Evolutionary conservation across 2,888 invertebrate genomes (phyloP).

Genomic region (Ophion ventricosus): DNA sequence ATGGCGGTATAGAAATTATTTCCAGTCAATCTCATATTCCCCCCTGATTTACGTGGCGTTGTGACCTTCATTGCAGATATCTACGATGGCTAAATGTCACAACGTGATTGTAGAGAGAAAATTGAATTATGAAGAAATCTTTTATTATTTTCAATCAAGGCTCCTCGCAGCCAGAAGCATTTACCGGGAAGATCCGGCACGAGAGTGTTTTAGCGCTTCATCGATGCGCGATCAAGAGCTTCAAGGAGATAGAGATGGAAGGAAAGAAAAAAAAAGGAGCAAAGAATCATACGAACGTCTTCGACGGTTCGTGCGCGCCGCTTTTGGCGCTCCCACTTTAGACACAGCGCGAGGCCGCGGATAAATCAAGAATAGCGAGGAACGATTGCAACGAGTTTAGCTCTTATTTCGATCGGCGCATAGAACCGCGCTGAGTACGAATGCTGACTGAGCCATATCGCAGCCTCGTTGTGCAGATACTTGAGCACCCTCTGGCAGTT

Average conservation of each 20-base stretch:
- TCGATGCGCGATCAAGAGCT: not conserved
- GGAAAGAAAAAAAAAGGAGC: not conserved
- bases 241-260: not conserved
- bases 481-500: conserved; percentile 68
- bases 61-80: no score
- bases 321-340: conserved; percentile 31
- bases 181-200: no score
- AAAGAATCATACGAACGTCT: conserved; percentile 14
- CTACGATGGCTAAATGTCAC: not conserved
- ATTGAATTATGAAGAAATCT: not conserved
- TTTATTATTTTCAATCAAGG: not conserved
- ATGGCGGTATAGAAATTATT: not conserved
- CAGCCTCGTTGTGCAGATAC: conserved; percentile 39
- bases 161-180: no score
- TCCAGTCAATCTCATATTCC: not conserved
- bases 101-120: not conserved
- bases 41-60: not conserved
- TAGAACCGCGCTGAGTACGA: conserved; percentile 65
- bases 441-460: conserved; percentile 72
- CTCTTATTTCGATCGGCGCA: conserved; percentile 66
- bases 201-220: not conserved
- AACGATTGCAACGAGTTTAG: conserved; percentile 65
- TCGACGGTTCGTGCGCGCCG: conserved; percentile 20
- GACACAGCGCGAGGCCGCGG: conserved; percentile 46
- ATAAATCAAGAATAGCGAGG: conserved; percentile 56